Conservation (phyloP, 2,113 vertebrate genomes). For the Guaruba guarouba region DNA sequence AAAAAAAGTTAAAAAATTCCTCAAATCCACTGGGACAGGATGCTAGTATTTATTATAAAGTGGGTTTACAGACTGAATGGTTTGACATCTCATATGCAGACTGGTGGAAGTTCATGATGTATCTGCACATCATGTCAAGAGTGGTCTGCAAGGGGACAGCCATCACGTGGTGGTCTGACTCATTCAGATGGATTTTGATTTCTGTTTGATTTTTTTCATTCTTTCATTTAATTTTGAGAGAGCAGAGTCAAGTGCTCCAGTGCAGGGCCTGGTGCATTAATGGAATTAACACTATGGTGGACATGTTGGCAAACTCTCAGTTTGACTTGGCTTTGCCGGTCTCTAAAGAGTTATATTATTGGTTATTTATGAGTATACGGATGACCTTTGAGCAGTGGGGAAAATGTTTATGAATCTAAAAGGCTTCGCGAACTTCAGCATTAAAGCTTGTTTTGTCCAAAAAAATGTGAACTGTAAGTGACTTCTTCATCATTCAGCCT, state of each 20-base stretch:
- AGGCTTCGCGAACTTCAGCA: neutral
- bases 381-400: constrained; percentile 48
- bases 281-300: constrained; percentile 52
- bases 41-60: constrained; percentile 39
- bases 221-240: constrained; percentile 11
- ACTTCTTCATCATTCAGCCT: constrained; percentile 23
- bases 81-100: constrained; percentile 28
- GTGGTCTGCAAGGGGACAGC: neutral
- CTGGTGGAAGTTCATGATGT: neutral
- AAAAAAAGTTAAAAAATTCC: neutral
- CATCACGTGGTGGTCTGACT: constrained; percentile 14
- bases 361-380: constrained; percentile 49
- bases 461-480: constrained; percentile 50
- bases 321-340: constrained; percentile 49
- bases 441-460: constrained; percentile 45
- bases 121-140: neutral
- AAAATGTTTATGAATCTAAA: constrained; percentile 63
- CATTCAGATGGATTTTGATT: constrained; percentile 18
- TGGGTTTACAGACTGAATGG: neutral
- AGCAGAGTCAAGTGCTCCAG: constrained; percentile 27
- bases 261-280: neutral
- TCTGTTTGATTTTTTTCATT: neutral
- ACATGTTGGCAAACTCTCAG: constrained; percentile 31
- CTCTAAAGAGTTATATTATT: constrained; percentile 49
- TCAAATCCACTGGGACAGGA: constrained; percentile 9